Base-by-base conservation (phyloP, 2,113 vertebrate species). In the Nettapus auritus region DNA sequence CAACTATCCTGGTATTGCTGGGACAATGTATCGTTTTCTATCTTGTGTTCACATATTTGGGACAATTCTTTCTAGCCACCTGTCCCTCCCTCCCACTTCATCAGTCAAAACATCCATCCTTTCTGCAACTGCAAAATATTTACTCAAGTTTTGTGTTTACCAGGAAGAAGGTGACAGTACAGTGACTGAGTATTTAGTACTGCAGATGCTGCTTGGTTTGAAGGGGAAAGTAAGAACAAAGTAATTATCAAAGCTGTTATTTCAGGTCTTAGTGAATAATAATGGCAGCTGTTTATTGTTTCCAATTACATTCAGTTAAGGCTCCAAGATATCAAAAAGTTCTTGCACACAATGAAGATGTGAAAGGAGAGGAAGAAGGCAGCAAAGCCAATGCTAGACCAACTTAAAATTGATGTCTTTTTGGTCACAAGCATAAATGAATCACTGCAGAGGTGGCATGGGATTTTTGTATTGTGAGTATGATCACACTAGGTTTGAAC, bases 71-170 rank as follows among this genome's bases (percentile, higher is more conserved):
- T 44, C 21, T 3, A 64, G 40, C 4, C 66, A 66, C 11, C 11
- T 66, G 28, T 64, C 26, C 31, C 2, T 4, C 40, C n/a, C 31
- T 91, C 46, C 52, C 50, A 63, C 46, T 76, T 62, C 62, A 75
- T 75, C 82, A 83, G 53, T 73, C 64, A 95, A 96, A 95, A 84
- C 13, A 84, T 86, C 53, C 73, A 50, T 55, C 38, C n/a, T 90
- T 18, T 79, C 77, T 6, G 5, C 40, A 56, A 90, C 73, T 68
- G 15, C 57, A 53, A 6, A 82, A 21, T 92, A 93, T 96, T 94
- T 92, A 83, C 36, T 88, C 57, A 85, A 64, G 29, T 6, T 92
- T 40, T 78, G 53, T 90, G 57, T 91, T 83, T 89, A 84, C n/a
- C 15, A 82, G 62, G 76, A 71, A 86, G 68, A n/a, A 88, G 25